phyloP scores from a whole-genome alignment of 1,140 invertebrate genomes.

The Metopolophium dirhodum region DNA sequence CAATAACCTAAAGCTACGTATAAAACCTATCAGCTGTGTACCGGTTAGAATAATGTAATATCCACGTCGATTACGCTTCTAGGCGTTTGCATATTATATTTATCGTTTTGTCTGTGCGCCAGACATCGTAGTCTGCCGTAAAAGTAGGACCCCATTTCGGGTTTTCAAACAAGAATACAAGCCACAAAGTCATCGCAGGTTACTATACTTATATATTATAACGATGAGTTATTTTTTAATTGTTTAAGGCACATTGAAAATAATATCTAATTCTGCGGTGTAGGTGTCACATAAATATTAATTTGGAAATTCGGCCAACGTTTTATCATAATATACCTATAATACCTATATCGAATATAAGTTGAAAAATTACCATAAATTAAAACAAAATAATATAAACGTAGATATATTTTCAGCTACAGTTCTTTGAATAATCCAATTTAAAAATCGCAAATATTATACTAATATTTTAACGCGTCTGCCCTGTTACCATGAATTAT shows the following conservation, averaged over 20 bases:
- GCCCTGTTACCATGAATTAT: too few relatives aligned
- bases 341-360: background rate
- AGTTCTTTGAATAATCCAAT: background rate
- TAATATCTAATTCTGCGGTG: background rate
- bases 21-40: background rate
- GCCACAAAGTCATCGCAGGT: too few relatives aligned
- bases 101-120: background rate
- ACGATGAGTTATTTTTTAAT: background rate
- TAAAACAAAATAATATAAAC: background rate
- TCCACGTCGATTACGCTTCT: too few relatives aligned
- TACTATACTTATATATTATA: background rate
- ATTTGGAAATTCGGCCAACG: background rate
- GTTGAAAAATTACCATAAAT: background rate
- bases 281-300: background rate
- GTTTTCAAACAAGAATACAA: background rate
- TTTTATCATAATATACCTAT: too few relatives aligned
- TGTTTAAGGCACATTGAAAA: background rate
- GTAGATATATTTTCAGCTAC: background rate
- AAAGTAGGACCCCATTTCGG: too few relatives aligned
- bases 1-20: background rate
- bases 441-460: background rate
- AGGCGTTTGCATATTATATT: background rate
- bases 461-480: background rate
- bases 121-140: background rate
- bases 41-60: background rate